A percentile compares a stretch with the other conserved stretches of the same genome.
These are phyloP conservation scores for Papilio xuthus DNA, from an alignment of 1,140 invertebrate genomes.

Conservation along the genomic window DNA sequence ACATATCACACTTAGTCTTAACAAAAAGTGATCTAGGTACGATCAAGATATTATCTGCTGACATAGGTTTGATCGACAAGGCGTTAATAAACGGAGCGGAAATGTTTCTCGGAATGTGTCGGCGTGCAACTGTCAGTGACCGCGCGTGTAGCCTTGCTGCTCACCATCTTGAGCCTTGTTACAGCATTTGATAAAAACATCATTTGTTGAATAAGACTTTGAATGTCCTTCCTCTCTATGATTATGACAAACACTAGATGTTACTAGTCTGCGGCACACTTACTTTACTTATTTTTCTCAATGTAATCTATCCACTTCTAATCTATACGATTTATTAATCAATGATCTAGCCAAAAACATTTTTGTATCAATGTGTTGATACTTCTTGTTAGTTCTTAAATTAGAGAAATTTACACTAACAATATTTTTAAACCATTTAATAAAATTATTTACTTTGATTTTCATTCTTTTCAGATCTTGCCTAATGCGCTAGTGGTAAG, in stretches of 20 bases:
- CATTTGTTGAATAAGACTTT: not conserved
- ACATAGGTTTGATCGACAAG: conserved; percentile 26
- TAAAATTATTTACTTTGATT: not conserved
- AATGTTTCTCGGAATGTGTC: conserved; percentile 31
- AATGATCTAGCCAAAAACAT: no score
- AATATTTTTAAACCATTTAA: no score
- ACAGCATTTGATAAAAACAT: conserved; percentile 15
- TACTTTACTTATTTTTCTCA: no score
- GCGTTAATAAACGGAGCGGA: conserved; percentile 33
- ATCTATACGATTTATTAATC: no score
- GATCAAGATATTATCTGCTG: conserved; percentile 5
- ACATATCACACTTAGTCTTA: not conserved
- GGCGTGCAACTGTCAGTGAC: conserved; percentile 29
- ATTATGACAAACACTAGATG: no score
- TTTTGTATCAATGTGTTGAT: no score
- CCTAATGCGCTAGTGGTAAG: conserved; percentile 56
- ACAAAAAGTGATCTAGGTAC: not conserved
- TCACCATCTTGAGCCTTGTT: conserved; percentile 8
- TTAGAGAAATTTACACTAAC: no score
- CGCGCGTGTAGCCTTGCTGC: conserved; percentile 18
- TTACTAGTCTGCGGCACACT: no score
- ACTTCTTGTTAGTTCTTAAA: no score
- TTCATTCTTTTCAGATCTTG: conserved; percentile 68
- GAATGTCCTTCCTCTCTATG: not conserved
- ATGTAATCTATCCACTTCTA: no score